These are phyloP conservation scores for Drosophila sp. DNA, from an alignment of 1,140 invertebrate genomes.

Conservation along the genomic window DNA sequence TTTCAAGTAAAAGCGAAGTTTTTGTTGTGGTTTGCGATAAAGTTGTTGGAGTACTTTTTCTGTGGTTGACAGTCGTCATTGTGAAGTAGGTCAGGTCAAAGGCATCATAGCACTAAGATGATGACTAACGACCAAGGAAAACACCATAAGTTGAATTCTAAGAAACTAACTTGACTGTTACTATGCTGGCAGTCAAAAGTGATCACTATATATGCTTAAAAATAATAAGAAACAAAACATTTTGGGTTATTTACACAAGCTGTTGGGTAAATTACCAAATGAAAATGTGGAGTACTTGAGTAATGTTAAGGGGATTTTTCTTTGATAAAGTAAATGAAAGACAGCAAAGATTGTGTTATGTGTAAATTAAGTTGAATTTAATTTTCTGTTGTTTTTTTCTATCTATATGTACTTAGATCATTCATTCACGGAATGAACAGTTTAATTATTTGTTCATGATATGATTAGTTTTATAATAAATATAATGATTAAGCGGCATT, in stretches of 20 bases:
- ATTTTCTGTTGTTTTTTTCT: constrained; percentile 5
- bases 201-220: neutral
- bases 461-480: constrained; percentile 14
- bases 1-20: neutral
- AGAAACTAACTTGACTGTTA: constrained; percentile 2
- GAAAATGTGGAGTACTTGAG: constrained; percentile 8
- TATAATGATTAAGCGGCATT: neutral
- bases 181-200: neutral
- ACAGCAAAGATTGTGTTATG: neutral
- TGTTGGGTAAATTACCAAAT: constrained; percentile 17
- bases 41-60: constrained; percentile 8
- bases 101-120: neutral
- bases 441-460: constrained; percentile 20
- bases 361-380: constrained; percentile 11
- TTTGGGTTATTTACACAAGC: constrained; percentile 15
- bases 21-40: neutral
- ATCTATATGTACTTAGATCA: constrained; percentile 1
- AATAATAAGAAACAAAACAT: constrained; percentile 16
- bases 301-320: constrained; percentile 8
- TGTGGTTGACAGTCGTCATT: constrained; percentile 8
- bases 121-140: constrained; percentile 2
- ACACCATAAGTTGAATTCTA: neutral
- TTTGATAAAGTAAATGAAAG: neutral
- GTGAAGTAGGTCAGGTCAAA: constrained; percentile 12
- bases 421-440: constrained; percentile 55